These are phyloP conservation scores for Pachyuromys duprasi DNA, from an alignment of 2,797 vertebrate genomes.

Conservation along the genomic window DNA sequence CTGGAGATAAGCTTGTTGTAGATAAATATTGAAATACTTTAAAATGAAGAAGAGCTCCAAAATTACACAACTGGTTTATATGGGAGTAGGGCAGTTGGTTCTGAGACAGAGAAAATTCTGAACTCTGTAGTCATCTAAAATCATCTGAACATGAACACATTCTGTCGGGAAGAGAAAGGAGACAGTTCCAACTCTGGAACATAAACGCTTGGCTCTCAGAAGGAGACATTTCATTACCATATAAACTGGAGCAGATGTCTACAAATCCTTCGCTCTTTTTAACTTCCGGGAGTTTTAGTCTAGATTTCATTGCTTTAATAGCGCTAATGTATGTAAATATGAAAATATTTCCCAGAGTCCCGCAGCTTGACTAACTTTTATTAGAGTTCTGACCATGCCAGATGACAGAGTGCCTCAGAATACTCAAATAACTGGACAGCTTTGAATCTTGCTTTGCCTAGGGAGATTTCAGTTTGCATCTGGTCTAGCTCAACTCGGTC, in stretches of 20 bases:
- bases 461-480: not conserved
- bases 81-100: not conserved
- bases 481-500: not conserved
- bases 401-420: not conserved
- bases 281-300: not conserved
- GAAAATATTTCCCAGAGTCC: not conserved
- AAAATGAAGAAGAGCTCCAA: not conserved
- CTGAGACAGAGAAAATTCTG: not conserved
- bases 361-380: not conserved
- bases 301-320: not conserved
- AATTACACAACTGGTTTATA: not conserved
- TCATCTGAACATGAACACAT: not conserved
- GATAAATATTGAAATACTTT: not conserved
- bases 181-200: not conserved
- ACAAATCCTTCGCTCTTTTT: not conserved
- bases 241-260: not conserved
- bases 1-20: not conserved
- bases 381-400: not conserved
- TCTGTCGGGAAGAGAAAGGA: slow-evolving; percentile 4
- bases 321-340: not conserved
- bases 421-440: not conserved
- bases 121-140: not conserved
- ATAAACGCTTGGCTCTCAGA: not conserved
- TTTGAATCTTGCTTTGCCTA: not conserved
- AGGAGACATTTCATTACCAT: not conserved